Evolutionary conservation across 2,113 vertebrate genomes (phyloP).

Genomic region (Sinocyclocheilus grahami): DNA sequence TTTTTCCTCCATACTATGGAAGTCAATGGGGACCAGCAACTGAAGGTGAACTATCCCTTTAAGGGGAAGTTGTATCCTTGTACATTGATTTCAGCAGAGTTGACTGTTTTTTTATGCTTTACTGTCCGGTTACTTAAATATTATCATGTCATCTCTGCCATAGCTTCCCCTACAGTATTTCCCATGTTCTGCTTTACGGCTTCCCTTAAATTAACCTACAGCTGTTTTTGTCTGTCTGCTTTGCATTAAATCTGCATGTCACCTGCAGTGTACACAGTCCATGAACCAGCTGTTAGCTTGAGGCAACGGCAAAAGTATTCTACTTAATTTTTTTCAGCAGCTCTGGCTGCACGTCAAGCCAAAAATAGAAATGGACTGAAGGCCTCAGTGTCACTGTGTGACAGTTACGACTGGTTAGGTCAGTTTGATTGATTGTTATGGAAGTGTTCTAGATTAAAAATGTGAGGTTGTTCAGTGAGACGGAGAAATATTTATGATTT

Average conservation of each 20-base stretch:
- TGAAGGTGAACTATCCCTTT: too few relatives aligned
- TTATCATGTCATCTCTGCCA: neutral
- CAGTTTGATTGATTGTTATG: neutral
- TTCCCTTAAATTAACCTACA: neutral
- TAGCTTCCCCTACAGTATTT: neutral
- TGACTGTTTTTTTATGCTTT: neutral
- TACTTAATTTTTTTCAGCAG: neutral
- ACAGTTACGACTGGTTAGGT: neutral
- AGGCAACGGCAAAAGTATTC: neutral
- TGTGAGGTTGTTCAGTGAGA: neutral
- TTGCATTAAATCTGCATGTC: neutral
- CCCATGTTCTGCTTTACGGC: neutral
- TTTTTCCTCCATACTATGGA: too few relatives aligned
- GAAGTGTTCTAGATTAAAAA: neutral
- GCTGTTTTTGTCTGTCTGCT: neutral
- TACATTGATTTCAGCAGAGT: neutral
- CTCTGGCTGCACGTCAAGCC: neutral
- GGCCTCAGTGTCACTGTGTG: neutral
- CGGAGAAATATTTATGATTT: neutral
- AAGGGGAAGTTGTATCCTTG: neutral
- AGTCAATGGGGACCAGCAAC: too few relatives aligned
- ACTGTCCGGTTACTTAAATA: neutral
- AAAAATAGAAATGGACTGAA: neutral
- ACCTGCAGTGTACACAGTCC: neutral
- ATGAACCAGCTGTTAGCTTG: neutral